Base-by-base conservation (phyloP, 2,888 invertebrate genomes). In the Xestia c-nigrum region DNA sequence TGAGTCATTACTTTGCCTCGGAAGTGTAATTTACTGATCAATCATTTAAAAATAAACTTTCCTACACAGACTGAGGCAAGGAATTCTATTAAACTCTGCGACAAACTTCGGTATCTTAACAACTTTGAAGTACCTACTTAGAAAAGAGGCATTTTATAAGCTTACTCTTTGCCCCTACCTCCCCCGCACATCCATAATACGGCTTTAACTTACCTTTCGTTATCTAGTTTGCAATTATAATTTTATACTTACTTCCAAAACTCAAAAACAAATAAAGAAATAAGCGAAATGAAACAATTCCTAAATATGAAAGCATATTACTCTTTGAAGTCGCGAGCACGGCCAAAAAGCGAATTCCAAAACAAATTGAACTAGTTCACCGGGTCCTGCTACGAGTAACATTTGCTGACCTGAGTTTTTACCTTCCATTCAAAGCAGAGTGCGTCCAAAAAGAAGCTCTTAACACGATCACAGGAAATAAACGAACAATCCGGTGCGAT, bases 41-140 rank as follows among this genome's bases (percentile, higher is more conserved):
- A 87, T 82, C 83, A 80, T 84, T 85, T 87, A 85, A 80, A 86
- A 86, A 87, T 83, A 81, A 89, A 82, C 73, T 72, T 85, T 80
- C 68, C 46, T 61, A 63, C 69, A 70, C 59, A 50, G 81, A 89
- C 88, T 90, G 88, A 87, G 83, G 78, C 59, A 85, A 88, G 92
- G 91, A 93, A 93, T 94, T 94, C 92, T 93, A 94, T 94, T 93
- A 93, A 94, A 93, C 90, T 92, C 88, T 87, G 88, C 81, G 79
- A 79, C 86, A 81, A 93, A 95, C 90, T 93, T 94, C 86, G 68
- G 89, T 89, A 90, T 93, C 92, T 92, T 90, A 90, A 90, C 90
- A 94, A 94, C 89, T 95, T 94, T 87, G 89, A 90, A 91, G 91
- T 90, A 89, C 88, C 91, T 91, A 91, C 87, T 83, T 81, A 85